Conservation (phyloP, 2,797 vertebrate genomes). For the Rhinophrynus dorsalis region DNA sequence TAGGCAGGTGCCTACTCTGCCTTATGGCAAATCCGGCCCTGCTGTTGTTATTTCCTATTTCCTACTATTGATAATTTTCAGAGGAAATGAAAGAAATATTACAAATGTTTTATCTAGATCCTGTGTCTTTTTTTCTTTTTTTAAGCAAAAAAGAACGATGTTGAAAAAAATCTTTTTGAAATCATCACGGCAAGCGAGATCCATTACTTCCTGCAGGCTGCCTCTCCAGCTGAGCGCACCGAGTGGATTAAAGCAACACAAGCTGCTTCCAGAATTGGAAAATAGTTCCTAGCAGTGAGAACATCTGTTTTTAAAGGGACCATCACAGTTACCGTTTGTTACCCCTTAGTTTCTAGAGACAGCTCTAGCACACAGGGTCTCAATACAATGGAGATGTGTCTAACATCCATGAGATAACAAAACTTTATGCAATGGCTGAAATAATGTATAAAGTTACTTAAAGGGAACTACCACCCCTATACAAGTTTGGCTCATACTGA, state of each 20-base stretch:
- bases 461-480: too few species aligned
- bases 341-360: too few species aligned
- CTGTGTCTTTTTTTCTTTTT: constrained; percentile 26
- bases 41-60: too few species aligned
- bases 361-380: not conserved
- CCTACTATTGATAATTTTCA: too few species aligned
- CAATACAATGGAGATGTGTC: not conserved
- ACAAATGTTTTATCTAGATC: too few species aligned
- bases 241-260: constrained; percentile 95
- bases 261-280: constrained; percentile 82
- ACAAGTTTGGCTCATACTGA: too few species aligned
- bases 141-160: constrained; percentile 81
- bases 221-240: constrained; percentile 80
- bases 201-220: constrained; percentile 90
- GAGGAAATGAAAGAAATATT: too few species aligned
- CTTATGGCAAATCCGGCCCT: too few species aligned
- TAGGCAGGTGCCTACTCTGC: too few species aligned
- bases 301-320: not conserved
- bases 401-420: not conserved
- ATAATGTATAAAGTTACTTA: not conserved
- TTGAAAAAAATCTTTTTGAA: constrained; percentile 90
- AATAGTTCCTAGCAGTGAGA: constrained; percentile 68
- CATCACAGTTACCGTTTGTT: not conserved
- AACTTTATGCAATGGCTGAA: not conserved
- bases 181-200: constrained; percentile 92